These are phyloP conservation scores for Todiramphus chloris DNA, from an alignment of 2,113 vertebrate genomes.

Conservation along the genomic window DNA sequence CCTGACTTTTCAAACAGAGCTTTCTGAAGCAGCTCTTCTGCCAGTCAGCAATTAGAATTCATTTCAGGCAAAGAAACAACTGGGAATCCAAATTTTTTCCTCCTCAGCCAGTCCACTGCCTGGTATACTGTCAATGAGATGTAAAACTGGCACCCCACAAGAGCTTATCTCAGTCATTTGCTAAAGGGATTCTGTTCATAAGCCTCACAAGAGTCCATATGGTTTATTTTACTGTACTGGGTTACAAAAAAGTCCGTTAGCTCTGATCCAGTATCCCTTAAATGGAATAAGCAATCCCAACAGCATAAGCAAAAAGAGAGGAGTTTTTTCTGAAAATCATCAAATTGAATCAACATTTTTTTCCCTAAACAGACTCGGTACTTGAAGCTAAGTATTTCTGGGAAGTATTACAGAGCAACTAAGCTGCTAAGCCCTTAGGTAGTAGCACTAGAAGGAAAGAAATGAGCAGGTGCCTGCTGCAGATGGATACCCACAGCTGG, in stretches of 20 bases:
- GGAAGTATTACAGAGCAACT: background rate
- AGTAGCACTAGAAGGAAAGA: background rate
- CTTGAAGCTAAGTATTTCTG: background rate
- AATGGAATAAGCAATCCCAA: background rate
- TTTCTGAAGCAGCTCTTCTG: background rate
- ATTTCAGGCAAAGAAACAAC: background rate
- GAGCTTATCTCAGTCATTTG: background rate
- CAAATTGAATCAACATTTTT: background rate
- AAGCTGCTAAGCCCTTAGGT: background rate
- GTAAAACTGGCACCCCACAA: background rate
- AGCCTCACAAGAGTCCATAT: background rate
- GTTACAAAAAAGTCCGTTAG: background rate
- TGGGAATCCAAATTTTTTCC: background rate
- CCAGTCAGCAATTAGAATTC: background rate
- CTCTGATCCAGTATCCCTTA: background rate
- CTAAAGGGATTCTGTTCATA: background rate
- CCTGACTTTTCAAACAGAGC: rapidly evolving
- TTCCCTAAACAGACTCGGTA: rapidly evolving
- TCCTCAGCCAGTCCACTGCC: background rate
- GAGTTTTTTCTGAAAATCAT: background rate
- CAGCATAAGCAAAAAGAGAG: background rate
- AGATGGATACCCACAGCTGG: constrained; percentile 65
- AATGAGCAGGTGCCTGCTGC: constrained; percentile 63
- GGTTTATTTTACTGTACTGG: rapidly evolving
- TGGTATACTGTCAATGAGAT: background rate